A percentile compares a stretch with the other conserved stretches of the same genome.
phyloP scores from a whole-genome alignment of 2,113 vertebrate genomes.

The Cephalopterus ornatus region DNA sequence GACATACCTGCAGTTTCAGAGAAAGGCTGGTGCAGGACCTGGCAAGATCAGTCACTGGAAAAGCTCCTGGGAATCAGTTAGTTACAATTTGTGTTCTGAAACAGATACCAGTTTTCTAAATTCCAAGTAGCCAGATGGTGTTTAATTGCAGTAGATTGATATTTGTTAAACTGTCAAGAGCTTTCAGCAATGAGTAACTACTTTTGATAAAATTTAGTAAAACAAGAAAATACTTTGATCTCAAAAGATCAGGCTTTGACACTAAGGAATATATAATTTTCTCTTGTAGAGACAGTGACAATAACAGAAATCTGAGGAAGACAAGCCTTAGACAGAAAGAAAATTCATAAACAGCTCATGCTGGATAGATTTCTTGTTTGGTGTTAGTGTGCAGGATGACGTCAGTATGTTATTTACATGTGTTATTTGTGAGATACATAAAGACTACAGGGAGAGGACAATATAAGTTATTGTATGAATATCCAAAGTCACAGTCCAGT shows the following conservation, averaged over 20 bases:
- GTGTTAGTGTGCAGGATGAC: neutral
- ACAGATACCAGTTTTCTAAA: neutral
- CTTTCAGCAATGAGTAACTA: neutral
- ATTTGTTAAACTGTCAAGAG: neutral
- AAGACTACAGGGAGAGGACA: neutral
- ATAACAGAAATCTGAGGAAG: neutral
- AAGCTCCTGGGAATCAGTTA: neutral
- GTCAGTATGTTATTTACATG: neutral
- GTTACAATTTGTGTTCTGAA: neutral
- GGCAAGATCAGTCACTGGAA: neutral
- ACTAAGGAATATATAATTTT: neutral
- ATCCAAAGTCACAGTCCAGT: neutral
- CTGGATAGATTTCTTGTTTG: neutral
- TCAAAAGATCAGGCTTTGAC: neutral
- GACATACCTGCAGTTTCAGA: neutral
- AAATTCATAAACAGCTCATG: neutral
- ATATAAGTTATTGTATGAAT: neutral
- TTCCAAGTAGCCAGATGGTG: neutral
- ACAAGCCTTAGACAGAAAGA: neutral
- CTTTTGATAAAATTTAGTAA: neutral
- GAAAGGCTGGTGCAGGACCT: neutral
- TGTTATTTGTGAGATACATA: neutral
- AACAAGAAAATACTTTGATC: neutral
- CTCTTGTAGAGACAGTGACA: neutral
- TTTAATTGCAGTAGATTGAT: neutral